Percentiles rank a stretch among this genome's conserved stretches.
Evolutionary conservation across 2,113 vertebrate genomes (phyloP).

Genomic region (Ardeotis arabs): DNA sequence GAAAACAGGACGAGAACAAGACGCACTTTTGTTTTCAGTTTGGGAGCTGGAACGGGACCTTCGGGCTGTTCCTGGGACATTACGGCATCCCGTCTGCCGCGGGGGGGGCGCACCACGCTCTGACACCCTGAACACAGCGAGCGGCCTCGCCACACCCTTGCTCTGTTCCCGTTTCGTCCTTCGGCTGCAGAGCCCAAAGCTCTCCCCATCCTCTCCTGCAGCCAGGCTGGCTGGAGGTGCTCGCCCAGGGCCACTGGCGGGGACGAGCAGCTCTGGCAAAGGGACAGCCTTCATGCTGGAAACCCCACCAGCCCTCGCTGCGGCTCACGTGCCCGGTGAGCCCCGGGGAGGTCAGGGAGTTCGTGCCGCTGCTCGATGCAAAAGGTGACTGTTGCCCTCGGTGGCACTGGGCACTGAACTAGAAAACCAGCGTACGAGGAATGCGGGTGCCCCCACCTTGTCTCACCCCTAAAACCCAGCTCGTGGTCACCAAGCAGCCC

Average conservation of each 20-base stretch:
- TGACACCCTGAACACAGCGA: rapidly evolving
- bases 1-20: slow-evolving; percentile 24
- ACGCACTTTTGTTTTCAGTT: slow-evolving; percentile 29
- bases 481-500: neutral
- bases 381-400: neutral
- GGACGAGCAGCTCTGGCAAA: rapidly evolving
- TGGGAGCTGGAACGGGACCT: slow-evolving; percentile 19
- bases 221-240: neutral
- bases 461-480: neutral
- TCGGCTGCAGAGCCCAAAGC: neutral
- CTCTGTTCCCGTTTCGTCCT: neutral
- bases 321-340: rapidly evolving
- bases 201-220: neutral
- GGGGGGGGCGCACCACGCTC: rapidly evolving
- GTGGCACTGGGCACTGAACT: neutral
- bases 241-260: neutral
- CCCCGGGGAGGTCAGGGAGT: neutral
- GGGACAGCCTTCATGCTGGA: neutral
- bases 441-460: neutral
- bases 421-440: neutral
- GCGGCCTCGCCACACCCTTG: neutral
- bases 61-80: slow-evolving; percentile 32
- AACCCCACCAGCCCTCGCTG: neutral
- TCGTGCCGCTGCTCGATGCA: neutral
- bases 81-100: rapidly evolving